Percentiles rank a stretch among this genome's conserved stretches.
These are phyloP conservation scores for Protobothrops flavoviridis DNA, from an alignment of 2,113 vertebrate species.

Conservation along the genomic window DNA sequence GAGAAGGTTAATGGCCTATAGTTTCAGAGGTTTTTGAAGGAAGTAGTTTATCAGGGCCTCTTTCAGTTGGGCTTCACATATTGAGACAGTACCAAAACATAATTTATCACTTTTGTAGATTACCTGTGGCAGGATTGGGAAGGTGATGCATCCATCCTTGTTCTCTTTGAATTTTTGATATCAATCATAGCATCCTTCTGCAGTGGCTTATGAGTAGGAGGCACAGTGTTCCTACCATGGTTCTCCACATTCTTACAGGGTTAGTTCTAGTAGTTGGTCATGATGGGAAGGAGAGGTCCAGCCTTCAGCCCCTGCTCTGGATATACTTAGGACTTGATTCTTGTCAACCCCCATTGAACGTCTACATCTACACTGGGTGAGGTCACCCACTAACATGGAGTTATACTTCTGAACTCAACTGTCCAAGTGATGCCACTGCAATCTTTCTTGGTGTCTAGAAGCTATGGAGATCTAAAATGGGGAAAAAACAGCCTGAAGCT, in stretches of 20 bases:
- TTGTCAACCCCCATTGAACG: background rate
- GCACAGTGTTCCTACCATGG: too few species aligned
- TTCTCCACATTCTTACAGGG: background rate
- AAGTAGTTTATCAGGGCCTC: too few species aligned
- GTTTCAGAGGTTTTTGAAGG: too few species aligned
- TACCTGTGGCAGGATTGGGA: background rate
- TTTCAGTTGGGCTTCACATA: too few species aligned
- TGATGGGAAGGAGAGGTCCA: background rate
- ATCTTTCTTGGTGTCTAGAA: background rate
- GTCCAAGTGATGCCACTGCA: background rate
- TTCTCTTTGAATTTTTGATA: background rate
- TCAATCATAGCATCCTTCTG: background rate
- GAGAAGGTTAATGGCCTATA: background rate
- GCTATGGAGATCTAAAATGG: background rate
- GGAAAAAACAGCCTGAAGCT: background rate
- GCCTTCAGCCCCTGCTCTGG: background rate
- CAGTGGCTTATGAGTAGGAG: background rate
- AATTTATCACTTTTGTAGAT: background rate
- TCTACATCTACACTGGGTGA: background rate
- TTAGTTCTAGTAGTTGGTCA: background rate
- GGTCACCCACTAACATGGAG: background rate
- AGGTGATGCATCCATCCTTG: background rate
- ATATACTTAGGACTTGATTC: background rate
- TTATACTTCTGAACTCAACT: background rate
- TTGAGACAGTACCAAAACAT: background rate